Base-by-base conservation (phyloP, 2,888 invertebrate genomes). In the Drosophila mayaguana region DNA sequence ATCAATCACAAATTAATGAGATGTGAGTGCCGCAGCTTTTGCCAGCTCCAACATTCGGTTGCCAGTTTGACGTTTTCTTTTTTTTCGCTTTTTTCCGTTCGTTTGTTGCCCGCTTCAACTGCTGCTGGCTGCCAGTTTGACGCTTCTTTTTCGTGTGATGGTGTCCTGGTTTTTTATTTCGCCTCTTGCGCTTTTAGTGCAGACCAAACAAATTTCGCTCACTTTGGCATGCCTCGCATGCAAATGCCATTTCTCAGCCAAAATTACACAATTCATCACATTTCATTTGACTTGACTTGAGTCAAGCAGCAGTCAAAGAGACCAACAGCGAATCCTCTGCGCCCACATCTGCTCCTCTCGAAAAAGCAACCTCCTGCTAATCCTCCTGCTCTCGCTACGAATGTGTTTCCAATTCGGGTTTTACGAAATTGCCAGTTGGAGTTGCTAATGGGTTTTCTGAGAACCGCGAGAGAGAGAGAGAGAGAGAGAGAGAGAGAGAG, bases 1-100 rank as follows among this genome's bases (percentile, higher is more conserved):
- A 87, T 87, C 86, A 87, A 87, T 87, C 92, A 92, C 92, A 90
- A 91, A 91, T 92, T 92, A 91, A 91, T 92, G 91, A 91, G 91
- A 92, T 91, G 91, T 89, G 92, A 91, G 91, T 89, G 87, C 81
- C 85, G 82, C 83, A 83, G 83, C 80, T 72, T 87, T 76, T 69
- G 68, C 72, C 72, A 70, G 68, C 66, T 59, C 64, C 48, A 65
- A 62, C 72, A 81, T 83, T 72, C 89, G 88, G 85, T 75, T 80
- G 83, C 68, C 82, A 78, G 72, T 70, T 80, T 60, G 64, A 61
- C 70, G 63, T 55, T 46, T 79, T 69, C 46, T 48, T 67, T 53
- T 66, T 53, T 45, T 28, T 8, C 14, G 2, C 28, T n/a, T n/a
- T 12, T 16, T 5, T n/a, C n/a, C n/a, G 8, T 28, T 28, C 9